Base-by-base conservation (phyloP, 1,140 invertebrate genomes). In the Nomia melanderi region DNA sequence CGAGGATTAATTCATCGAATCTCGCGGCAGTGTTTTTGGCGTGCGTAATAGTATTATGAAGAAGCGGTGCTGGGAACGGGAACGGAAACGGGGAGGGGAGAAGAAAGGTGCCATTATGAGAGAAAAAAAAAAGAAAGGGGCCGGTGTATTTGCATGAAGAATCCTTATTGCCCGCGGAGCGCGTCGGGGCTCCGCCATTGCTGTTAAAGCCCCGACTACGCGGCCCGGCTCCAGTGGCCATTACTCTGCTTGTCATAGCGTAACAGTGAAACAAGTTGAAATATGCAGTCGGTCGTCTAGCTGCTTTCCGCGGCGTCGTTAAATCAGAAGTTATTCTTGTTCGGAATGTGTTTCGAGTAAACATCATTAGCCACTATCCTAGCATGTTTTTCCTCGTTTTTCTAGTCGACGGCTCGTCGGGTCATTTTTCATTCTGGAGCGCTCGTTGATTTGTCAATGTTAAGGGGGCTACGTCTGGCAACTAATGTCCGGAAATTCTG, bases 111-210 rank as follows among this genome's bases (percentile, higher is more conserved):
- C 77, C 71, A 83, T 88, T 79, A 79, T 59, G n/a, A n/a, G n/a
- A n/a, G n/a, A n/a, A n/a, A n/a, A n/a, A n/a, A n/a, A n/a, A n/a
- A n/a, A 80, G 75, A 81, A 88, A 89, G 89, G 88, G 87, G 81
- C 77, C 39, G 62, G 53, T n/a, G 71, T 84, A 90, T 90, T 89
- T 89, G 82, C 86, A 90, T 88, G 80, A 81, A 74, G 75, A 76
- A 83, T 86, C 82, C 84, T 90, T 88, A 87, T 87, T 87, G 82
- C 81, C 29, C 71, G 60, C 41, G 78, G 78, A 87, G 85, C 77
- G 85, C 77, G 71, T 67, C 71, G 11, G 59, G 8, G 54, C 79
- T 89, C 88, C 83, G 79, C 85, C 83, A 87, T 87, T 77, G 84
- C 67, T 56, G 66, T 44, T 72, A 71, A 60, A 70, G 67, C 47